These are phyloP conservation scores for Chaetops frenatus DNA, from an alignment of 2,113 vertebrate species.

Conservation along the genomic window DNA sequence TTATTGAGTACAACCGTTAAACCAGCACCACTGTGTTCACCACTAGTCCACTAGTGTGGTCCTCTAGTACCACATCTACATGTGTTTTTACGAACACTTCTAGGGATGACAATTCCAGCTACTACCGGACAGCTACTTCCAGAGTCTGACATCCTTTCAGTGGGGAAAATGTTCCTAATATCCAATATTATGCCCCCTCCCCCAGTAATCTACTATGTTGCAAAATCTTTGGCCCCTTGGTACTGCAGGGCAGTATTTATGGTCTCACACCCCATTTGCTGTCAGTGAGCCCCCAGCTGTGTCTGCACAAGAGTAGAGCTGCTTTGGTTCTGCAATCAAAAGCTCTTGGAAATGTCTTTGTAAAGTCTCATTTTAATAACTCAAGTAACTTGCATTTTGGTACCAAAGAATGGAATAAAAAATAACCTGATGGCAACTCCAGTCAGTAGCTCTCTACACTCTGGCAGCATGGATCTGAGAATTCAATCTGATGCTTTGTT, in stretches of 20 bases:
- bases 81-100: background rate
- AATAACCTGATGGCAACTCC: background rate
- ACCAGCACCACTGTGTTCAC: background rate
- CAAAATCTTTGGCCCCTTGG: background rate
- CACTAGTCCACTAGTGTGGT: background rate
- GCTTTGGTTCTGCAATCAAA: background rate
- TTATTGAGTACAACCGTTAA: background rate
- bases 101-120: background rate
- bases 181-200: background rate
- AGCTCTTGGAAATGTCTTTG: background rate
- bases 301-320: background rate
- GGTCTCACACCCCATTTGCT: background rate
- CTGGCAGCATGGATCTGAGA: background rate
- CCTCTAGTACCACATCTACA: background rate
- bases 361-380: background rate
- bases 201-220: background rate
- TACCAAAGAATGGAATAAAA: no score
- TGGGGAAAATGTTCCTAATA: background rate
- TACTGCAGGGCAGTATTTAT: background rate
- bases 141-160: background rate
- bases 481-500: background rate
- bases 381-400: background rate
- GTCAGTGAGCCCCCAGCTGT: accelerated
- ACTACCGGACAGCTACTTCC: background rate
- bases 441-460: background rate